phyloP scores from a whole-genome alignment of 2,797 vertebrate genomes.

The Gallinago solitaria region DNA sequence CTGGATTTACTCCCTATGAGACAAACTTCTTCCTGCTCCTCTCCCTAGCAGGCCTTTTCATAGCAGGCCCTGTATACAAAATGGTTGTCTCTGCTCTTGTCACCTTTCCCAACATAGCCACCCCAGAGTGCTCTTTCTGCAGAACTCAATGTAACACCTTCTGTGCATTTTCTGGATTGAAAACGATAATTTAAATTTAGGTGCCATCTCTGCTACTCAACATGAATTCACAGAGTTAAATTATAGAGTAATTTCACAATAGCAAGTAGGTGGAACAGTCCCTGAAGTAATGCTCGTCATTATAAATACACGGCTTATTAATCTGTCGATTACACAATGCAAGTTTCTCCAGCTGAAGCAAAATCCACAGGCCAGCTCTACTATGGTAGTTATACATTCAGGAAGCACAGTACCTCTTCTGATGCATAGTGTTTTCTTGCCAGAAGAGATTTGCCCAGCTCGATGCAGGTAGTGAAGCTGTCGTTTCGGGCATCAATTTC shows the following conservation, averaged over 20 bases:
- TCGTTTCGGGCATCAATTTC: conserved; percentile 97
- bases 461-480: conserved; percentile 94
- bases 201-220: not conserved
- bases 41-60: not conserved
- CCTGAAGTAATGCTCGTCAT: not conserved
- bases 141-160: not conserved
- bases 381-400: rapidly evolving
- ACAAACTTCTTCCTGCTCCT: not conserved
- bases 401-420: conserved; percentile 83
- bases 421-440: conserved; percentile 94
- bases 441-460: conserved; percentile 94
- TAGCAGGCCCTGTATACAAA: not conserved
- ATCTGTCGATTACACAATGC: not conserved
- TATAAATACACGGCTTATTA: not conserved
- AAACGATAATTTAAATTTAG: not conserved
- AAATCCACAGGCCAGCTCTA: not conserved
- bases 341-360: not conserved
- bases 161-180: not conserved
- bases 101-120: not conserved
- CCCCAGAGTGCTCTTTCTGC: not conserved
- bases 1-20: not conserved
- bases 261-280: not conserved
- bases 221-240: not conserved
- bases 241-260: not conserved
- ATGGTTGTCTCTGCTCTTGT: not conserved